Evolutionary conservation across 2,888 invertebrate genomes (phyloP).

Genomic region (Brenthis daphne): DNA sequence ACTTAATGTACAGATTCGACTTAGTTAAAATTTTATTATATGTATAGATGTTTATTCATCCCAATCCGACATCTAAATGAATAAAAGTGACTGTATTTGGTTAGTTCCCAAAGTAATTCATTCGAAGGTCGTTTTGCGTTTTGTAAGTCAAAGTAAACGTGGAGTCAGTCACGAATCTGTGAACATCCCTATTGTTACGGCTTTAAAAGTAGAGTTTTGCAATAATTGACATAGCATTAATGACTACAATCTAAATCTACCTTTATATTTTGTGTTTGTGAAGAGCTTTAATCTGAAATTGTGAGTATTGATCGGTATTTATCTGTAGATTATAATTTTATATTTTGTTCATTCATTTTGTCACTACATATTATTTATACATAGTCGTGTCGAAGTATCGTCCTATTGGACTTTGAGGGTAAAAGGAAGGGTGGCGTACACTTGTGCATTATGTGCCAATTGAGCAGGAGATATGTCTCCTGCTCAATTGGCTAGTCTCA

Average conservation of each 20-base stretch:
- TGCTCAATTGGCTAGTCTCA: too few species aligned
- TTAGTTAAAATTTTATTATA: too few species aligned
- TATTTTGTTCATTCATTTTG: too few species aligned
- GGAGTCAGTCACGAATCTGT: conserved; percentile 33
- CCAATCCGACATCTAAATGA: neutral
- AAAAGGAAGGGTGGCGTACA: too few species aligned
- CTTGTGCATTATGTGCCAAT: too few species aligned
- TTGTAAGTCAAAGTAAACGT: conserved; percentile 28
- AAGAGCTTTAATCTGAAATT: neutral
- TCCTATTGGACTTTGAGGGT: too few species aligned
- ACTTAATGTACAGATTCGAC: too few species aligned
- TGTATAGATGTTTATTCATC: neutral
- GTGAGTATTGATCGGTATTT: neutral
- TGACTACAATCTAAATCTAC: conserved; percentile 10
- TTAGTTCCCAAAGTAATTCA: conserved; percentile 11
- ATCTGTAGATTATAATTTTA: too few species aligned
- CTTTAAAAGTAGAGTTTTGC: conserved; percentile 18
- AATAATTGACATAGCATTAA: conserved; percentile 21
- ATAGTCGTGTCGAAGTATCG: too few species aligned
- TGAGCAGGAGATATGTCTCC: too few species aligned
- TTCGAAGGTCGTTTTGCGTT: conserved; percentile 26
- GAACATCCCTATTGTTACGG: conserved; percentile 26
- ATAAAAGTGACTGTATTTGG: conserved; percentile 5
- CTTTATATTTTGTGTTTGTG: conserved; percentile 2
- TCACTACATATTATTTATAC: too few species aligned